Percentiles rank a stretch among this genome's conserved stretches.
These are phyloP conservation scores for Drosophila neocordata DNA, from an alignment of 1,140 invertebrate species.

Conservation along the genomic window DNA sequence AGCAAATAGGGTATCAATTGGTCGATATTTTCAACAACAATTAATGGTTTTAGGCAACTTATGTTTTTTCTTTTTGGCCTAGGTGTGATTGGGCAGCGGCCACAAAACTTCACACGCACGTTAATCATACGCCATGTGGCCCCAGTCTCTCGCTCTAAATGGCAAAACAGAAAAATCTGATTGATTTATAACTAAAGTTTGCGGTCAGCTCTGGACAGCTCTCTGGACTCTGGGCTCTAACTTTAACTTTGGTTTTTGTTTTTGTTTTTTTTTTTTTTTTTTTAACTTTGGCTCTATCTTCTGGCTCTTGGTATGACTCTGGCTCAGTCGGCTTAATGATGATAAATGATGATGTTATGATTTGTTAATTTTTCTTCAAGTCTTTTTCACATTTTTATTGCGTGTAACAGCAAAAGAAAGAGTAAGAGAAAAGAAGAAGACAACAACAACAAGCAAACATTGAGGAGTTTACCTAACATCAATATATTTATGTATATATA, in stretches of 20 bases:
- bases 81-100: conserved; percentile 46
- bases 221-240: not conserved
- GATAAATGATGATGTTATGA: conserved; percentile 81
- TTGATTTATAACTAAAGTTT: conserved; percentile 77
- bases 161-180: conserved; percentile 67
- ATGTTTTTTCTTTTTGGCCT: not conserved
- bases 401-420: conserved; percentile 36
- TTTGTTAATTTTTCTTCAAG: conserved; percentile 74
- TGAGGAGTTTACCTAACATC: conserved; percentile 53
- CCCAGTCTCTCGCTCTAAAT: conserved; percentile 48
- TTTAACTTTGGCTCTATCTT: not conserved
- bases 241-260: not conserved
- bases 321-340: conserved; percentile 62
- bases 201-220: conserved; percentile 29
- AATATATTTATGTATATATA: conserved; percentile 5
- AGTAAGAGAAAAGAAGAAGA: not conserved
- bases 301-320: not conserved
- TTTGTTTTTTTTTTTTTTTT: no score
- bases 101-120: conserved; percentile 66
- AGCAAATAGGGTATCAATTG: not conserved
- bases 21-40: not conserved
- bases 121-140: conserved; percentile 68
- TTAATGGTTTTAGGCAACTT: not conserved
- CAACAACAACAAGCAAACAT: not conserved
- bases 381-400: conserved; percentile 57